Percentiles rank a stretch among this genome's conserved stretches.
Evolutionary conservation across 2,888 invertebrate genomes (phyloP).

Genomic region (Danaus chrysippus): DNA sequence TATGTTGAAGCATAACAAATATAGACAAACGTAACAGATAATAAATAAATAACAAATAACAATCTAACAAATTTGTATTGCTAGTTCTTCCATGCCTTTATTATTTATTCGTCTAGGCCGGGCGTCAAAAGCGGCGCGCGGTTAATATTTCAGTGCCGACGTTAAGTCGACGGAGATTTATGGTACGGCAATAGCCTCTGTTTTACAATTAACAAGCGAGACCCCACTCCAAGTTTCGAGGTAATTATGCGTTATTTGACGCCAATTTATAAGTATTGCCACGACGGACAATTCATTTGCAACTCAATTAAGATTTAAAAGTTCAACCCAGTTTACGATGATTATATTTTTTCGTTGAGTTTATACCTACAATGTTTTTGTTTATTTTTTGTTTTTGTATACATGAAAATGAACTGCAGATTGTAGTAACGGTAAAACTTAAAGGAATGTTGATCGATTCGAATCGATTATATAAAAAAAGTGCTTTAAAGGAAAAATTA

Average conservation of each 20-base stretch:
- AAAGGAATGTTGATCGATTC: too few relatives aligned
- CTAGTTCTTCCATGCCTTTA: slow-evolving; percentile 50
- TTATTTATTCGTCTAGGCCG: slow-evolving; percentile 57
- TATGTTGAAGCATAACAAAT: neutral
- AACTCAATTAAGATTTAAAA: neutral
- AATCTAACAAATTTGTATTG: slow-evolving; percentile 31
- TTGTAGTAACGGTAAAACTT: too few relatives aligned
- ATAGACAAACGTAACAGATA: neutral
- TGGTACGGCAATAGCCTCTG: slow-evolving; percentile 61
- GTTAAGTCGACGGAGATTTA: slow-evolving; percentile 74
- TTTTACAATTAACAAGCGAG: slow-evolving; percentile 69
- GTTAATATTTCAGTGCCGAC: slow-evolving; percentile 74
- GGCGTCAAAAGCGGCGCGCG: slow-evolving; percentile 70
- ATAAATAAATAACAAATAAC: slow-evolving; percentile 14
- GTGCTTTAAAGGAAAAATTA: too few relatives aligned
- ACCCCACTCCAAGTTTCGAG: slow-evolving; percentile 17
- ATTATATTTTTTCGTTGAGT: too few relatives aligned
- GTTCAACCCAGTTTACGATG: neutral
- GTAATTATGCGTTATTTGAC: slow-evolving; percentile 29
- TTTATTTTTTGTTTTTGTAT: too few relatives aligned
- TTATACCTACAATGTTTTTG: too few relatives aligned
- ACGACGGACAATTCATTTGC: neutral
- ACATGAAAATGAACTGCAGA: too few relatives aligned
- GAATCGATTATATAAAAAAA: too few relatives aligned
- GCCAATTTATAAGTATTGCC: slow-evolving; percentile 7